Evolutionary conservation across 64 coral and sea anemone species (phyloP).

Genomic region (Montipora capricornis): DNA sequence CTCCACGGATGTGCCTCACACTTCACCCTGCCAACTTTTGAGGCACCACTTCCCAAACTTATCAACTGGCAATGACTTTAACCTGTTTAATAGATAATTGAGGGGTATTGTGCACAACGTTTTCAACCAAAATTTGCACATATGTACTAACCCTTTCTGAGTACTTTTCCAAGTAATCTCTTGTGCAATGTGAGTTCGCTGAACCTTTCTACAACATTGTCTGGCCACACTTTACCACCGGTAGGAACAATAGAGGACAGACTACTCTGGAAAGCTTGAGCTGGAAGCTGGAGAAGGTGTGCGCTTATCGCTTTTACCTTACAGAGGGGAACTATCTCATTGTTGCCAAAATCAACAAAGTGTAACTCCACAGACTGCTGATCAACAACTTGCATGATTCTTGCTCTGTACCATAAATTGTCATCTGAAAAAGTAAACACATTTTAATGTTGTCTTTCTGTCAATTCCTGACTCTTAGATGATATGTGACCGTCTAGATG

Average conservation of each 20-base stretch:
- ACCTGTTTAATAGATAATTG: too few species aligned
- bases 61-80: too few species aligned
- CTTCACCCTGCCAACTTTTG: too few species aligned
- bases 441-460: too few species aligned
- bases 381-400: conserved; percentile 37
- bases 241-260: conserved; percentile 44
- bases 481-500: not conserved
- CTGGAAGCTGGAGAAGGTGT: conserved; percentile 46
- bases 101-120: too few species aligned
- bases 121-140: too few species aligned
- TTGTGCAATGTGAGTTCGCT: conserved; percentile 64
- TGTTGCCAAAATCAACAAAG: conserved; percentile 90
- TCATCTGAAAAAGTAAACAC: conserved; percentile 51
- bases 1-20: too few species aligned
- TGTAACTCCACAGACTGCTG: conserved; percentile 60
- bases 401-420: conserved; percentile 81
- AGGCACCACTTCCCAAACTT: too few species aligned
- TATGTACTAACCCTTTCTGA: conserved; percentile 39
- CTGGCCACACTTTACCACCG: conserved; percentile 59
- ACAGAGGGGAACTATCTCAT: conserved; percentile 42
- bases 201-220: conserved; percentile 62
- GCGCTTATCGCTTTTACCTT: conserved; percentile 67
- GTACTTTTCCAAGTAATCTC: conserved; percentile 79
- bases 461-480: not conserved
- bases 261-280: conserved; percentile 73